Base-by-base conservation (phyloP, 2,113 vertebrate genomes). In the Peromyscus leucopus region DNA sequence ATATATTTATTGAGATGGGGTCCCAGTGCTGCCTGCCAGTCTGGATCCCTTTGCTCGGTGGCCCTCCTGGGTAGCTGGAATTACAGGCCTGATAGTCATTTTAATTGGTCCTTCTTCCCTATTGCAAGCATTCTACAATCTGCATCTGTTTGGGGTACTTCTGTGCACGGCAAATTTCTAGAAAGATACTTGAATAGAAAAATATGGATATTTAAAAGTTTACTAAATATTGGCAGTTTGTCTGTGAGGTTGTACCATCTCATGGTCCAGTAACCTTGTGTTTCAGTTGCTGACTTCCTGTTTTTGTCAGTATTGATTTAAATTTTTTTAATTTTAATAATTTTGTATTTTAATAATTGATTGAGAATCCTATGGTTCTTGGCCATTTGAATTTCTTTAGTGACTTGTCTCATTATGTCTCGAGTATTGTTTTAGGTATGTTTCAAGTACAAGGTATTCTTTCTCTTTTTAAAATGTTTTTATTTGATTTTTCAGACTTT, bases 341-440 rank as follows among this genome's bases (percentile, higher is more conserved):
- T 8, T 90, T 72, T 83, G 0, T 83, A 36, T 96, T 82, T 95
- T 84, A 93, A 90, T 78, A 83, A 74, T 59, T 92, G 84, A 93
- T 55, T 91, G 76, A 90, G 71, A 95, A 51, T 79, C 51, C 89
- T 61, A 48, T 85, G 22, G 92, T 93, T 95, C 39, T 63, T 55
- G 15, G 26, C 76, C 26, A 59, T 93, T 87, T 89, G 79, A 87
- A 84, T 91, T 94, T 93, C 19, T 94, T 86, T 75, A 63, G 42
- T 83, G 46, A 69, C 39, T 85, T 74, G 2, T 51, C 71, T 31
- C 46, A 61, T 92, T 63, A 13, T 59, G 28, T 26, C 15, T 95
- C 48, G 15, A 92, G 4, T 42, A 7, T 83, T 22, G 16, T 80
- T 89, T 82, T 89, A 10, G n/a, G 31, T 89, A 13, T 89, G 39